Evolutionary conservation across 2,797 vertebrate species (phyloP).

Genomic region (Aulostomus chinensis): DNA sequence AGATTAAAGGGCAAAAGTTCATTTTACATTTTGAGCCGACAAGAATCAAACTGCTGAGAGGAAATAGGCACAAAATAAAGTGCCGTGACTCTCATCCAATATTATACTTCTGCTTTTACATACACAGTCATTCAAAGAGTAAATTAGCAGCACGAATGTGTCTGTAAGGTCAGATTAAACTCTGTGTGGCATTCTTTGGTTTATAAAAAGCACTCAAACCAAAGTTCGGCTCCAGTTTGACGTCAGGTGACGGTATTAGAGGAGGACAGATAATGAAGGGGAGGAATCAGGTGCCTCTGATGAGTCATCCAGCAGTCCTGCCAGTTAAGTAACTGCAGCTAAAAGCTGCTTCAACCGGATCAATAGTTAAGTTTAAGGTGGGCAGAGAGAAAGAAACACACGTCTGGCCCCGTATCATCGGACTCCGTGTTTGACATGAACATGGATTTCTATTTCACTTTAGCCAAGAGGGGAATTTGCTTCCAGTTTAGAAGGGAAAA

Average conservation of each 20-base stretch:
- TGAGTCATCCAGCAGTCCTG: constrained; percentile 49
- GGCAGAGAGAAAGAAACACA: too few species aligned
- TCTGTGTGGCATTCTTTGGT: constrained; percentile 4
- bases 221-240: constrained; percentile 5
- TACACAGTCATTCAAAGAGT: background rate
- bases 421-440: background rate
- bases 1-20: too few species aligned
- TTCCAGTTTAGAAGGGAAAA: constrained; percentile 58
- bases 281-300: constrained; percentile 43
- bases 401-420: background rate
- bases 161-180: constrained; percentile 12
- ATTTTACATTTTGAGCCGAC: too few species aligned
- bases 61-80: too few species aligned
- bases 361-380: background rate
- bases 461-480: constrained; percentile 14
- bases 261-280: constrained; percentile 14
- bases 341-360: constrained; percentile 3
- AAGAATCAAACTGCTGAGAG: too few species aligned
- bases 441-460: background rate
- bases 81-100: too few species aligned
- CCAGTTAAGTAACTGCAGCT: constrained; percentile 12
- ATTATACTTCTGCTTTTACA: background rate
- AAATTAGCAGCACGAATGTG: too few species aligned
- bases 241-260: constrained; percentile 35
- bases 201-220: constrained; percentile 16